phyloP scores from a whole-genome alignment of 2,113 vertebrate genomes.

The Amazona guildingii region DNA sequence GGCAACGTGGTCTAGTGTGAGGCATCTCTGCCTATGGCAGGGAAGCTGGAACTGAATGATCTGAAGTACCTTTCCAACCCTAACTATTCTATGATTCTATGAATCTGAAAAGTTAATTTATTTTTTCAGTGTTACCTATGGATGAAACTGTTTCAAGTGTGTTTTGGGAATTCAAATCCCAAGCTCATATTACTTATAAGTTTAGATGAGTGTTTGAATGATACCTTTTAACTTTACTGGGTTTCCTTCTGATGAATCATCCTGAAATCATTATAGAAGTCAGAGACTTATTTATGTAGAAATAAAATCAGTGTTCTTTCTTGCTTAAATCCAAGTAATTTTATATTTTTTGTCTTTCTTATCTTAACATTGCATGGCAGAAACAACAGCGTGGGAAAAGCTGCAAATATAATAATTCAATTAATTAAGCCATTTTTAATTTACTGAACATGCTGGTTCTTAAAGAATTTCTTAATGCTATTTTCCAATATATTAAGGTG shows the following conservation, averaged over 20 bases:
- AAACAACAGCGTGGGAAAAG: background rate
- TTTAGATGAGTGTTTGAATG: background rate
- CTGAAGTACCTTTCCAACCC: background rate
- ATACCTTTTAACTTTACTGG: background rate
- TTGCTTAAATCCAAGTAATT: background rate
- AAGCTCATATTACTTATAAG: background rate
- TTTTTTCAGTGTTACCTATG: background rate
- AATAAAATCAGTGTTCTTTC: background rate
- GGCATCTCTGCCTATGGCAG: background rate
- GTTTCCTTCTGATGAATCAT: background rate
- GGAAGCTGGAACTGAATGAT: background rate
- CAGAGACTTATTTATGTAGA: background rate
- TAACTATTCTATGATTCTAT: background rate
- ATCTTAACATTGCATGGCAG: background rate
- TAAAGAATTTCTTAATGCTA: background rate
- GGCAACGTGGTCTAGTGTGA: background rate
- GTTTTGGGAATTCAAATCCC: background rate
- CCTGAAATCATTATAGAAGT: background rate
- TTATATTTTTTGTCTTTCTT: background rate
- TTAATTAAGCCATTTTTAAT: background rate
- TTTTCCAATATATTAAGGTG: background rate
- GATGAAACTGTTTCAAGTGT: background rate
- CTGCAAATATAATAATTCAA: background rate
- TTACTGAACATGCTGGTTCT: background rate
- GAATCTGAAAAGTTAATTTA: background rate